phyloP scores from a whole-genome alignment of 2,797 vertebrate genomes.

The Peromyscus nudipes region DNA sequence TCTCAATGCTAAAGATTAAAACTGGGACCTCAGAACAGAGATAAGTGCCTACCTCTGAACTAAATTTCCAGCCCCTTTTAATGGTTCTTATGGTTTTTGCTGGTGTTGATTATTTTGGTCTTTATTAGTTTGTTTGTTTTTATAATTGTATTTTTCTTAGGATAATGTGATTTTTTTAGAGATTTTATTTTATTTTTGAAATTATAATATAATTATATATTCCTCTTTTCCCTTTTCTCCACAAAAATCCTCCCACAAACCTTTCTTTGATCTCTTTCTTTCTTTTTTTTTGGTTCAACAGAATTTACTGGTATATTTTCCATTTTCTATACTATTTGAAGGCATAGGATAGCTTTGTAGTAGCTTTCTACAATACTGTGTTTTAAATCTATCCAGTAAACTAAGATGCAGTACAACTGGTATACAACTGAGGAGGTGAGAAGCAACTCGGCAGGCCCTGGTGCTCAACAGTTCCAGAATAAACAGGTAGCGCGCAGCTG shows the following conservation, averaged over 20 bases:
- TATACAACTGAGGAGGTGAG: constrained; percentile 78
- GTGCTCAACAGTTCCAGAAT: constrained; percentile 74
- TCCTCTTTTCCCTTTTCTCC: background rate
- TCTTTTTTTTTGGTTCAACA: too few species aligned
- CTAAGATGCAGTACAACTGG: constrained; percentile 80
- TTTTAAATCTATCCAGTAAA: constrained; percentile 79
- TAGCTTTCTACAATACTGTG: constrained; percentile 82
- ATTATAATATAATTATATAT: background rate
- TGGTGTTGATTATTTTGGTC: background rate
- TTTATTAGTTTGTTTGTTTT: background rate
- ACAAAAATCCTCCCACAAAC: background rate
- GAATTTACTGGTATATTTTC: constrained; percentile 83
- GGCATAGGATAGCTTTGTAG: constrained; percentile 78
- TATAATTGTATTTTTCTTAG: background rate
- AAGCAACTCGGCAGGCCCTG: constrained; percentile 76
- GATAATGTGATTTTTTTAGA: background rate
- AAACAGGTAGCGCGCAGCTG: constrained; percentile 71
- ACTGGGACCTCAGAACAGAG: background rate
- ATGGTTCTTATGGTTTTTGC: background rate
- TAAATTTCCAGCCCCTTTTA: too few species aligned
- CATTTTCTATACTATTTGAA: constrained; percentile 82
- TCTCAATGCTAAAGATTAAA: background rate
- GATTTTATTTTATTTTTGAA: background rate
- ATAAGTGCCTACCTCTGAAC: background rate
- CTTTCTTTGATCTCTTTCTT: background rate